A percentile compares a stretch with the other conserved stretches of the same genome.
These are phyloP conservation scores for Ophion ventricosus DNA, from an alignment of 2,888 invertebrate genomes.

Conservation along the genomic window DNA sequence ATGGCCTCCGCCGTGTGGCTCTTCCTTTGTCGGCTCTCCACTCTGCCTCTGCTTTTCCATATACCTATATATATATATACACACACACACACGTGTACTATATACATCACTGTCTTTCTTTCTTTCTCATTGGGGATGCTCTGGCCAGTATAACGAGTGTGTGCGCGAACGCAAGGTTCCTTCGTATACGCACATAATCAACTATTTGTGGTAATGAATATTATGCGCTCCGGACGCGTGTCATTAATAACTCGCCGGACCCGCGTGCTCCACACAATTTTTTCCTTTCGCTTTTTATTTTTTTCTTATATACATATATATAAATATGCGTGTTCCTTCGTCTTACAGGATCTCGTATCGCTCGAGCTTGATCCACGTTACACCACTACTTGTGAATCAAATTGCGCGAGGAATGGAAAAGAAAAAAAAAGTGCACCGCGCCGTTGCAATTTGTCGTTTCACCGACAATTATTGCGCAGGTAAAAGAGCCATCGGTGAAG, in stretches of 20 bases:
- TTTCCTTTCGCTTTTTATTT: constrained; percentile 28
- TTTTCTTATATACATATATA: constrained; percentile 33
- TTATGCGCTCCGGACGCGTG: constrained; percentile 79
- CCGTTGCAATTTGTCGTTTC: constrained; percentile 27
- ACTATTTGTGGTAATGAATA: constrained; percentile 83
- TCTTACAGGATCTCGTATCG: constrained; percentile 57
- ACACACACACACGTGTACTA: not conserved
- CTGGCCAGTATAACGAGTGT: constrained; percentile 76
- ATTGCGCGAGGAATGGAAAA: constrained; percentile 10
- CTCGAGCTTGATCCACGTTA: constrained; percentile 55
- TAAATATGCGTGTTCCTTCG: constrained; percentile 41
- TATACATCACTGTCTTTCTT: constrained; percentile 6
- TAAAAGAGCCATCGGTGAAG: constrained; percentile 56
- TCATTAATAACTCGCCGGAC: constrained; percentile 80
- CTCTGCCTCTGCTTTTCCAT: constrained; percentile 33
- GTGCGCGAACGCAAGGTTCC: constrained; percentile 31
- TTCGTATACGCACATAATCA: constrained; percentile 80
- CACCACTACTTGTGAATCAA: constrained; percentile 26
- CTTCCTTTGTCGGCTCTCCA: constrained; percentile 81
- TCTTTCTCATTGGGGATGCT: constrained; percentile 44
- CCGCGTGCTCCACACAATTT: constrained; percentile 66
- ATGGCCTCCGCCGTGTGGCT: constrained; percentile 80
- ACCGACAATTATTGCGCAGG: constrained; percentile 63
- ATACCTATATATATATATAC: not conserved
- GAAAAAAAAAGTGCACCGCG: constrained; percentile 2